phyloP scores from a whole-genome alignment of 2,888 invertebrate genomes.

The Dermolepida albohirtum region DNA sequence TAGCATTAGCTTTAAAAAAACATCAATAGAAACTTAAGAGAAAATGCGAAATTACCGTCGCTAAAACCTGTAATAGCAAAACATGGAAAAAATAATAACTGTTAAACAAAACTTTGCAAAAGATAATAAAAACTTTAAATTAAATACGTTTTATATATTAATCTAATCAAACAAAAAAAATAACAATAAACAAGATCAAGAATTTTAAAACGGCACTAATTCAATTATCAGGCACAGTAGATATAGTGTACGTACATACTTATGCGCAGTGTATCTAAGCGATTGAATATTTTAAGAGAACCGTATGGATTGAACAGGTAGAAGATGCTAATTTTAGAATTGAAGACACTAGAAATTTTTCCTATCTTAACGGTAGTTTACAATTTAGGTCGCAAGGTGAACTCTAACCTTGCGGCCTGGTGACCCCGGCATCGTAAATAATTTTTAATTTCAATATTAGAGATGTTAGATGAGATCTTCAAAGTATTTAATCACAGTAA shows the following conservation, averaged over 20 bases:
- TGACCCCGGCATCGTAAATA: constrained; percentile 41
- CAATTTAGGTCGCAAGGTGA: constrained; percentile 44
- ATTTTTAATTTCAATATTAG: constrained; percentile 36
- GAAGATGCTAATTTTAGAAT: constrained; percentile 42
- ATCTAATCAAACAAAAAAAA: too few relatives aligned
- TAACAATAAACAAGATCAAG: too few relatives aligned
- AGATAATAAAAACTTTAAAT: too few relatives aligned
- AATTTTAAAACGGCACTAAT: too few relatives aligned
- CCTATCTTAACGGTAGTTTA: constrained; percentile 39
- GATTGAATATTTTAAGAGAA: constrained; percentile 38
- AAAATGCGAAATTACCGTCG: too few relatives aligned
- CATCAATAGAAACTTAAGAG: too few relatives aligned
- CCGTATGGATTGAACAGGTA: constrained; percentile 31
- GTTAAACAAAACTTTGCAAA: too few relatives aligned
- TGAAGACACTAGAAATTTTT: constrained; percentile 38
- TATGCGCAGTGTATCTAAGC: constrained; percentile 7
- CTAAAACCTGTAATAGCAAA: too few relatives aligned
- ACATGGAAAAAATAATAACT: too few relatives aligned
- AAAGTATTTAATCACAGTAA: constrained; percentile 24
- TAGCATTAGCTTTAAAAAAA: too few relatives aligned
- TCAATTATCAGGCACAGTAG: too few relatives aligned
- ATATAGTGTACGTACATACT: constrained; percentile 4
- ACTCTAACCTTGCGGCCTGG: constrained; percentile 44
- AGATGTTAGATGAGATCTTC: constrained; percentile 25
- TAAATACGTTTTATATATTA: too few relatives aligned